Percentiles rank a stretch among this genome's conserved stretches.
Evolutionary conservation across 2,113 vertebrate species (phyloP).

Genomic region (Peromyscus californicus): DNA sequence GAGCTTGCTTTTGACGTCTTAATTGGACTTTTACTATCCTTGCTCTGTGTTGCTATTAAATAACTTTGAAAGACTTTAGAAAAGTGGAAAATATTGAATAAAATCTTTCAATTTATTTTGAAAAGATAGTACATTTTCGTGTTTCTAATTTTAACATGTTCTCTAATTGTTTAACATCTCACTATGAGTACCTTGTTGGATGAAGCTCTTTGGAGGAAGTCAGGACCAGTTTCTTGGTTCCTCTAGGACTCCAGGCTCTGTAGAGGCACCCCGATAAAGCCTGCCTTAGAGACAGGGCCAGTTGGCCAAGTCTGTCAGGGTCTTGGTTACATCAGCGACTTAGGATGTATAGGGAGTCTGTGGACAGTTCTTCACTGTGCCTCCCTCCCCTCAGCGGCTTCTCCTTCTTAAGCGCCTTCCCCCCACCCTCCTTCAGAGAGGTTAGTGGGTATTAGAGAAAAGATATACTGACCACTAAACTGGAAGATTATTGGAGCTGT

Average conservation of each 20-base stretch:
- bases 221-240: background rate
- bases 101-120: conserved; percentile 41
- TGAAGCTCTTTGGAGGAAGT: conserved; percentile 1
- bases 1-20: conserved; percentile 57
- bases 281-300: background rate
- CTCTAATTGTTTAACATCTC: conserved; percentile 51
- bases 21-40: conserved; percentile 41
- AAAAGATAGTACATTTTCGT: conserved; percentile 33
- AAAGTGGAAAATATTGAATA: conserved; percentile 45
- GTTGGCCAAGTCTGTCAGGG: background rate
- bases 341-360: background rate
- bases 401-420: background rate
- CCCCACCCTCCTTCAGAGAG: background rate
- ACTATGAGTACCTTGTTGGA: background rate
- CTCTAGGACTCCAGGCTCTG: background rate
- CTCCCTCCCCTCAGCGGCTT: background rate
- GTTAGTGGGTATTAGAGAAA: background rate
- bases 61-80: conserved; percentile 42
- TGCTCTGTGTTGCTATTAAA: conserved; percentile 37
- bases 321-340: background rate
- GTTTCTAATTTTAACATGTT: conserved; percentile 31
- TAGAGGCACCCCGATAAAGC: conserved; percentile 20
- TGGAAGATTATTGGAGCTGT: conserved; percentile 25
- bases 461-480: background rate
- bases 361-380: background rate